Conservation (phyloP, 2,113 vertebrate genomes). For the Cololabis saira region DNA sequence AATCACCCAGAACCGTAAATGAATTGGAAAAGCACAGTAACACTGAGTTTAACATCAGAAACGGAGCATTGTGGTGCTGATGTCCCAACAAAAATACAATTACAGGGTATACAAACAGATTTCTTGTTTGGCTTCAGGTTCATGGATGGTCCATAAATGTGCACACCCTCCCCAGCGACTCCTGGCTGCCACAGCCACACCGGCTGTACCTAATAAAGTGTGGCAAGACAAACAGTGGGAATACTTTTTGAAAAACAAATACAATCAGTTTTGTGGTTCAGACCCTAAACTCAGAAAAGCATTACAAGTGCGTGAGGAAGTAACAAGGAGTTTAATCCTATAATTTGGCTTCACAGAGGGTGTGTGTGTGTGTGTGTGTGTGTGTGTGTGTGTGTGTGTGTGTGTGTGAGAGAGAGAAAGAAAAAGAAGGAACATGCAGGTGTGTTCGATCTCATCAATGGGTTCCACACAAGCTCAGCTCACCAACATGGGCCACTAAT, state of each 20-base stretch:
- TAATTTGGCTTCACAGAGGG: conserved; percentile 51
- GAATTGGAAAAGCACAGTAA: not conserved
- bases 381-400: conserved; percentile 19
- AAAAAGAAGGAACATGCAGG: not conserved
- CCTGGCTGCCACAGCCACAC: too few relatives aligned
- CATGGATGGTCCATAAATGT: too few relatives aligned
- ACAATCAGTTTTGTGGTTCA: conserved; percentile 2
- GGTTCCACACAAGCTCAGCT: conserved; percentile 36
- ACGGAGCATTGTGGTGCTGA: not conserved
- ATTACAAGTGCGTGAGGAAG: conserved; percentile 52
- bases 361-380: conserved; percentile 24
- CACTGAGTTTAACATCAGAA: not conserved
- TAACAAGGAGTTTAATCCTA: conserved; percentile 58
- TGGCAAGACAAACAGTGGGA: conserved; percentile 23
- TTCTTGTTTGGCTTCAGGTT: too few relatives aligned
- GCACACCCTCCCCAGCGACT: too few relatives aligned
- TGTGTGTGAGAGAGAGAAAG: not conserved
- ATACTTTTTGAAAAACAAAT: conserved; percentile 2
- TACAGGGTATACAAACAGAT: too few relatives aligned
- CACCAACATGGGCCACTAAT: conserved; percentile 57
- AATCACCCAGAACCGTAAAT: too few relatives aligned
- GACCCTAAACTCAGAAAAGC: conserved; percentile 39
- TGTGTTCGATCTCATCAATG: conserved; percentile 30
- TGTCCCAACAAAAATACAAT: too few relatives aligned
- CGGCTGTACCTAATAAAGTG: too few relatives aligned